A percentile compares a stretch with the other conserved stretches of the same genome.
Conservation (phyloP, 2,113 vertebrate species). For the Holacanthus passer region DNA sequence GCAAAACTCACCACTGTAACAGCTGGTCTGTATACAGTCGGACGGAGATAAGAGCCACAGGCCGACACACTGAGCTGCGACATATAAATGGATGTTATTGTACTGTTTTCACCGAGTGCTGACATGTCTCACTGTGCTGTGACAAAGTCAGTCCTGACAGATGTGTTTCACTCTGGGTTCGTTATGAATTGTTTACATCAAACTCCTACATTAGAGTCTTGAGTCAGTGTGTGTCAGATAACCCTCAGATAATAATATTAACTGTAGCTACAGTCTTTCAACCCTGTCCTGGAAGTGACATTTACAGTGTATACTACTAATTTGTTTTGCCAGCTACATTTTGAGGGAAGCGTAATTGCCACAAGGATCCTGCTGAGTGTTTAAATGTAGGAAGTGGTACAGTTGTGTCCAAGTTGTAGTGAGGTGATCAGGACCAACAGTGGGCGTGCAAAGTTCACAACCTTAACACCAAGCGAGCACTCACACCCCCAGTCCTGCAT, state of each 20-base stretch:
- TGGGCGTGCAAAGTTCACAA: not conserved
- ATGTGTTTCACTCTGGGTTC: constrained; percentile 62
- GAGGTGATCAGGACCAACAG: not conserved
- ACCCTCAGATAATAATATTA: too few relatives aligned
- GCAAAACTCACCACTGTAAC: constrained; percentile 50
- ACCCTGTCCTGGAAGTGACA: not conserved
- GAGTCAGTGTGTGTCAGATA: too few relatives aligned
- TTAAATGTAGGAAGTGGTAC: too few relatives aligned
- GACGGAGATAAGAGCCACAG: constrained; percentile 41
- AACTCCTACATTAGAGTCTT: constrained; percentile 28
- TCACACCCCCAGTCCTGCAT: not conserved
- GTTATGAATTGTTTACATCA: constrained; percentile 50
- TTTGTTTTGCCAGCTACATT: constrained; percentile 1
- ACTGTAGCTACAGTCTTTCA: not conserved
- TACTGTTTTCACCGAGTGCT: constrained; percentile 63
- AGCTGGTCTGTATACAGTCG: constrained; percentile 58
- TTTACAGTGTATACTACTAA: not conserved
- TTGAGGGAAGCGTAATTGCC: not conserved
- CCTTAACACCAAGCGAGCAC: not conserved
- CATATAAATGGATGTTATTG: constrained; percentile 67
- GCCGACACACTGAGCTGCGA: constrained; percentile 63
- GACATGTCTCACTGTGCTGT: constrained; percentile 42
- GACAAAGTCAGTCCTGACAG: constrained; percentile 52
- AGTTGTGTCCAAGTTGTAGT: not conserved
- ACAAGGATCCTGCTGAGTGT: not conserved